Evolutionary conservation across 1,140 invertebrate genomes (phyloP), one percentile per base, ranked within the genome.

Genomic region (Heterodera carotae): DNA sequence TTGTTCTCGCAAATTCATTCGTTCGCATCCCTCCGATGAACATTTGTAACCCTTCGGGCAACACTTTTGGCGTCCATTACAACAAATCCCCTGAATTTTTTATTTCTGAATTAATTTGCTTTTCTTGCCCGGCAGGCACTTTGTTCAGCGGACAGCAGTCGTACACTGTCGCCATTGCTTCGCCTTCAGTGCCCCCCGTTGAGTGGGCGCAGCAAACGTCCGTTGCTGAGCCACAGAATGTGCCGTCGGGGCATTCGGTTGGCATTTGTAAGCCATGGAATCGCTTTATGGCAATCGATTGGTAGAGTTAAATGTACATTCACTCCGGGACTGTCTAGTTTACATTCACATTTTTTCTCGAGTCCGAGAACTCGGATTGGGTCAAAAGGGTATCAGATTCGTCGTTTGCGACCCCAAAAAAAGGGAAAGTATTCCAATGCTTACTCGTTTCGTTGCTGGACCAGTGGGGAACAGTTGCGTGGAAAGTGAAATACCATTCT

Each of bases 21-120:
- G 27, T 62, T 33, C 64, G 36, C 72, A 74, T 22, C 33, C 64
- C 18, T 64, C 15, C 27, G 27, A n/a, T n/a, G 27, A 39, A 62
- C 72, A 74, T 22, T 34, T 36, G 64, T 59, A 74, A 34, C 72
- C 72, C 36, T 15, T 43, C n/a, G 72, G 72, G 39, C 72, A 74
- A 34, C 72, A 74, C 64, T 59, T 74, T 39, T 36, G 53, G 36
- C 12, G 15, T 56, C 39, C 29, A 31, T 43, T 43, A 27, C 72
- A 74, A 36, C 72, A 74, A 59, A 29, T 62, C 18, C 56, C 72
- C 72, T 74, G 22, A 62, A 64, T 18, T 29, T 39, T 74, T 74
- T 62, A 70, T 70, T 18, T 48, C 31, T 18, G 10, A 70, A 34
- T 71, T 36, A 27, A 59, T 8, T 31, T 72, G 29, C 25, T 3